Evolutionary conservation across 2,888 invertebrate genomes (phyloP).

Genomic region (Portevinia maculata): DNA sequence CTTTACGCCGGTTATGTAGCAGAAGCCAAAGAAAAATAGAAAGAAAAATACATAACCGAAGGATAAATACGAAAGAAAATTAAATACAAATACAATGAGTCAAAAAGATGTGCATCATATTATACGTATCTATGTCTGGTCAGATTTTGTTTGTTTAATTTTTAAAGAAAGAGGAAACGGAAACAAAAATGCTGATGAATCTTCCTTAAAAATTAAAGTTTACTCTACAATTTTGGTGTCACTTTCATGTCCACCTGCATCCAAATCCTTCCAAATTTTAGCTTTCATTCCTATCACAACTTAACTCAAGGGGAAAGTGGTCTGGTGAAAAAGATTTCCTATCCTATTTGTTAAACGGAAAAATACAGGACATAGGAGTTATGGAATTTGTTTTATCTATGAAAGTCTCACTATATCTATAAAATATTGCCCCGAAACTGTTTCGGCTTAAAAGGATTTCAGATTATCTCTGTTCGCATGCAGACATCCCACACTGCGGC

Average conservation of each 20-base stretch:
- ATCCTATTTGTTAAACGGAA: conserved; percentile 23
- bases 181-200: neutral
- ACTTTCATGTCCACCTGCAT: no score
- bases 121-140: neutral
- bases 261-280: no score
- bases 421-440: conserved; percentile 29
- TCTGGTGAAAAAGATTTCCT: conserved; percentile 25
- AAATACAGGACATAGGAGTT: neutral
- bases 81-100: conserved; percentile 30
- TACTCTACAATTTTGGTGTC: neutral
- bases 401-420: neutral
- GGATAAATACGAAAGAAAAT: conserved; percentile 33
- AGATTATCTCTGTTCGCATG: conserved; percentile 20
- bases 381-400: neutral
- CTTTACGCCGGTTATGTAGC: neutral
- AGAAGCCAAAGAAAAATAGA: conserved; percentile 4
- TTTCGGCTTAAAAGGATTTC: conserved; percentile 31
- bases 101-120: conserved; percentile 11
- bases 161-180: neutral
- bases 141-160: neutral
- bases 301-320: conserved; percentile 14
- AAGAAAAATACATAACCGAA: conserved; percentile 7
- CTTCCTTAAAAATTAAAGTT: neutral
- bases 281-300: neutral
- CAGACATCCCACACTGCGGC: neutral